Conservation (phyloP, 2,888 invertebrate genomes). For the Chrysolina americana region DNA sequence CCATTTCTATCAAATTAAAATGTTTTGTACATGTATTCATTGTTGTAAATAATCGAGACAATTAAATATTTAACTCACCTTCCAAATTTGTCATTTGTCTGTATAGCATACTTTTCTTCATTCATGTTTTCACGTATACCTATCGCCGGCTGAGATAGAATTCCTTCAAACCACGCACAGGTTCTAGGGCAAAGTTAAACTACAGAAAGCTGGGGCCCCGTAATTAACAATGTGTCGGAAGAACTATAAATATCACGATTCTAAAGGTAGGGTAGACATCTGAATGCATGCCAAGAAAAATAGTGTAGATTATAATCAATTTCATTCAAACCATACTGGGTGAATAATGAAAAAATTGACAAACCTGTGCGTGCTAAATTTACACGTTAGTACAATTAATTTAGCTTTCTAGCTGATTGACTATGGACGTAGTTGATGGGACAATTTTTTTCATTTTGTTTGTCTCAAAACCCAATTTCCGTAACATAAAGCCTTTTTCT, state of each 20-base stretch:
- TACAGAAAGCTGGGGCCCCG: not conserved
- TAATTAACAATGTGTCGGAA: slow-evolving; percentile 5
- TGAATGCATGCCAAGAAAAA: not conserved
- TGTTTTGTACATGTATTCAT: too few species aligned
- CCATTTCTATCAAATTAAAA: too few species aligned
- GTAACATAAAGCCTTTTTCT: too few species aligned
- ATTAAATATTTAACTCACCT: slow-evolving; percentile 49
- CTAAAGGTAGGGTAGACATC: not conserved
- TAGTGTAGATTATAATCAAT: not conserved
- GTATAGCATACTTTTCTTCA: slow-evolving; percentile 47
- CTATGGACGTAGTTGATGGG: too few species aligned
- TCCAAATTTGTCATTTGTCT: slow-evolving; percentile 53
- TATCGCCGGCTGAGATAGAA: not conserved
- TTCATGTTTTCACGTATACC: slow-evolving; percentile 42
- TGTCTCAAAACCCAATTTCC: too few species aligned
- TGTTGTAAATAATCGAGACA: too few species aligned
- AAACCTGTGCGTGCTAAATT: too few species aligned
- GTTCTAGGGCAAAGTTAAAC: slow-evolving; percentile 2
- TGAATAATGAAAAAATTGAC: not conserved
- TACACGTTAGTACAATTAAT: too few species aligned
- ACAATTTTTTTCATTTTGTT: too few species aligned
- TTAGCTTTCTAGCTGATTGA: too few species aligned
- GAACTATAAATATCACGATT: slow-evolving; percentile 12
- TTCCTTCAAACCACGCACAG: not conserved
- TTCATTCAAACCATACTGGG: not conserved